These are phyloP conservation scores for Aphis craccivora DNA, from an alignment of 1,140 invertebrate genomes.

Conservation along the genomic window DNA sequence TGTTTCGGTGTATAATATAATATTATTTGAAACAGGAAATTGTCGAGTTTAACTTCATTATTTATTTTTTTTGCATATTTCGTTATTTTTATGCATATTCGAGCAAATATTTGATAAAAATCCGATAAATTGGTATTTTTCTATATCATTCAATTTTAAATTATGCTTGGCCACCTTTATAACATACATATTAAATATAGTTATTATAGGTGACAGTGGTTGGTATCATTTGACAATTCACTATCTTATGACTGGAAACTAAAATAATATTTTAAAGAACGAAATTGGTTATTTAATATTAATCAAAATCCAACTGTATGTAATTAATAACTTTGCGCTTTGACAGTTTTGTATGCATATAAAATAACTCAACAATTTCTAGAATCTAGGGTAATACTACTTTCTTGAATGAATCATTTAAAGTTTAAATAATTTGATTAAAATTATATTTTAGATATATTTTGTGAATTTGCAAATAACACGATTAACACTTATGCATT, in stretches of 20 bases:
- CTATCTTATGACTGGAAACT: not conserved
- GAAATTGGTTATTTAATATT: not conserved
- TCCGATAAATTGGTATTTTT: not conserved
- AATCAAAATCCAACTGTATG: not conserved
- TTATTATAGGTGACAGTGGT: not conserved
- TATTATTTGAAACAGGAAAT: conserved; percentile 12
- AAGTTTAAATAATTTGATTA: not conserved
- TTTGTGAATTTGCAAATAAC: not conserved
- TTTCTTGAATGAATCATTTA: not conserved
- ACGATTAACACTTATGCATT: not conserved
- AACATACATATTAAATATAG: not conserved
- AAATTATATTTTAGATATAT: not conserved
- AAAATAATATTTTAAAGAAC: not conserved
- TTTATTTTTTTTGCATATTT: conserved; percentile 1
- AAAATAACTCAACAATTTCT: not conserved
- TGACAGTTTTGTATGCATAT: not conserved
- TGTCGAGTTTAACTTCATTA: not conserved
- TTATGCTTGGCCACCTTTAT: not conserved
- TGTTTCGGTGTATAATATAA: not conserved
- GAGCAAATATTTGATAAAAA: conserved; percentile 4
- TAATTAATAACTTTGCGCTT: not conserved
- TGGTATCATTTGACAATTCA: not conserved
- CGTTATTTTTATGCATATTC: not conserved
- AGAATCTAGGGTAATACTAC: not conserved
- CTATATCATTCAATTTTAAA: not conserved